phyloP scores from a whole-genome alignment of 2,113 vertebrate genomes.

The Gymnobelideus leadbeateri region DNA sequence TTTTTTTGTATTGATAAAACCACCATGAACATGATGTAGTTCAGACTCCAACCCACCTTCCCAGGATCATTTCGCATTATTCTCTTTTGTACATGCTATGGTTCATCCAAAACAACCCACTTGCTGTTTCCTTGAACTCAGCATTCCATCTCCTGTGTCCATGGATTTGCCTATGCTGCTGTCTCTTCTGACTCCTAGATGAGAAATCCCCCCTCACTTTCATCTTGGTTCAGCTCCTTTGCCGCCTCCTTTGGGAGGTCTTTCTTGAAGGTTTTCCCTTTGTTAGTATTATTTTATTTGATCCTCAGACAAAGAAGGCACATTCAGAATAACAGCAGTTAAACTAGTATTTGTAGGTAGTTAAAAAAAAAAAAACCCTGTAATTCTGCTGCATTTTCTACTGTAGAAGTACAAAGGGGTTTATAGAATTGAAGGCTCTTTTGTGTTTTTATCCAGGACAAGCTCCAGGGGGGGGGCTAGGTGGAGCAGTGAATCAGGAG shows the following conservation, averaged over 20 bases:
- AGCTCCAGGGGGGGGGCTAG: too few species aligned
- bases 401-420: neutral
- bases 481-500: too few species aligned
- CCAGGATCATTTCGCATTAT: too few species aligned
- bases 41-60: too few species aligned
- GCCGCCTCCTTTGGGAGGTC: neutral
- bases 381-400: neutral
- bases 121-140: neutral
- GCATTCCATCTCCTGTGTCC: neutral
- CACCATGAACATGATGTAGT: too few species aligned
- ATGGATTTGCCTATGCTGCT: neutral
- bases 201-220: too few species aligned
- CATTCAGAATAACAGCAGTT: neutral
- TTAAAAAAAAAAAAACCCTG: neutral
- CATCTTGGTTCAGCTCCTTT: neutral
- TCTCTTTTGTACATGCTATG: too few species aligned
- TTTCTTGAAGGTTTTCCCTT: neutral
- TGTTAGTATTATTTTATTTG: neutral
- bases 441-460: neutral
- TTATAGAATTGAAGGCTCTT: neutral
- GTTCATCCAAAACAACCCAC: neutral
- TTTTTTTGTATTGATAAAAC: too few species aligned
- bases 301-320: neutral
- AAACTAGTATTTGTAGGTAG: neutral
- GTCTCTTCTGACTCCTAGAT: too few species aligned